Base-by-base conservation (phyloP, 2,888 invertebrate genomes). In the Mimas tiliae region DNA sequence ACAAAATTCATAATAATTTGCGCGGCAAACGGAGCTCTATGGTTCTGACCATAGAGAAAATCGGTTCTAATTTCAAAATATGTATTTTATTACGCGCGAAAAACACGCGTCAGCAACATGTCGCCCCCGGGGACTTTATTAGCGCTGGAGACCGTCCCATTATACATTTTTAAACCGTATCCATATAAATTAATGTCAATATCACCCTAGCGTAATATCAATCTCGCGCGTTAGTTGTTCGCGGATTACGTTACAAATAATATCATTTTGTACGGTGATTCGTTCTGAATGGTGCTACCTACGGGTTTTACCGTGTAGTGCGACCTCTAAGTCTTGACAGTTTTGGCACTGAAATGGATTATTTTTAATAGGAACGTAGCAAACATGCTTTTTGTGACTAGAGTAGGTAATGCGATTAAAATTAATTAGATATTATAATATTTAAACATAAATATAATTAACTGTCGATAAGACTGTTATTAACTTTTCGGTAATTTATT, bases 161-260 rank as follows among this genome's bases (percentile, higher is more conserved):
- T 93, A 92, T 93, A 91, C 91, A 92, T 92, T 93, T 93, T 93
- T 93, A 93, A 92, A 93, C 89, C 92, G 91, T 92, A 91, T 89
- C 92, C 91, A 92, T 93, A 93, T 93, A 93, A 93, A 93, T 93
- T 93, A 93, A 92, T 91, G 93, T 88, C 92, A 88, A 91, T 89
- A 87, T 87, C 87, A 90, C 93, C 93, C 93, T 78, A 87, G 92
- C 82, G 93, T 89, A 90, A 88, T 92, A 92, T 93, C 92, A 93
- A 91, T 93, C 92, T 89, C 85, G 81, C 79, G 82, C 80, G 75
- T 78, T 87, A 90, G 90, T 91, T 91, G 93, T 93, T 93, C 91
- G 90, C 92, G 91, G 93, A 93, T 93, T 93, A 91, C 84, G 91
- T 93, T 91, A 88, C 93, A 91, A 93, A 93, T 93, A 93, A 93